phyloP scores from a whole-genome alignment of 2,888 invertebrate genomes.

The Elysia crispata region DNA sequence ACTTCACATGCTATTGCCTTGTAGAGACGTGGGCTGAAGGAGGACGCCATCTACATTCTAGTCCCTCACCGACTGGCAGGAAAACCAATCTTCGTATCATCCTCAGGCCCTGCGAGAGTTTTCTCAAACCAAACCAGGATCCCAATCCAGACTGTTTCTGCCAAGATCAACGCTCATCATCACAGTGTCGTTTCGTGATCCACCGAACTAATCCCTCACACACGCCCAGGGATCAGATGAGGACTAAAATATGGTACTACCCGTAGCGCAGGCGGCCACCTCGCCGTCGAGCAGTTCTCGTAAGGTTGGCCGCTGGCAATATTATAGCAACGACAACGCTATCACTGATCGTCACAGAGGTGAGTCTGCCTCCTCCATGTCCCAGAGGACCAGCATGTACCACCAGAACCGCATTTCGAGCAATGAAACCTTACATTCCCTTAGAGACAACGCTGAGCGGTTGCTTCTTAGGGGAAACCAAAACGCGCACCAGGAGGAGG shows the following conservation, averaged over 20 bases:
- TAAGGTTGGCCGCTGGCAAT: not conserved
- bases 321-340: not conserved
- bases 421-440: constrained; percentile 9
- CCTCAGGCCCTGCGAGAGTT: no score
- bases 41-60: no score
- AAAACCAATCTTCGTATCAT: no score
- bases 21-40: no score
- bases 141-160: no score
- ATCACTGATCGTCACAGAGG: not conserved
- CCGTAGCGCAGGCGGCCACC: not conserved
- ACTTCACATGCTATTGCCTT: no score
- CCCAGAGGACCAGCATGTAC: not conserved
- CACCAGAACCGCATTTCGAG: not conserved
- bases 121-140: no score
- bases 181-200: no score
- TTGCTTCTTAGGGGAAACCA: no score
- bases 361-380: not conserved
- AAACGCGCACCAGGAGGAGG: no score
- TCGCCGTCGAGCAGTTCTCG: not conserved
- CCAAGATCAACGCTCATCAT: no score
- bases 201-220: not conserved
- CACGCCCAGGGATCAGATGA: not conserved
- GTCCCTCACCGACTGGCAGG: not conserved
- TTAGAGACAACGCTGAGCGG: constrained; percentile 5
- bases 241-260: not conserved